Evolutionary conservation across 2,888 invertebrate species (phyloP), one percentile per base, ranked within the genome.

Genomic region (Stenolophus ochropezus): DNA sequence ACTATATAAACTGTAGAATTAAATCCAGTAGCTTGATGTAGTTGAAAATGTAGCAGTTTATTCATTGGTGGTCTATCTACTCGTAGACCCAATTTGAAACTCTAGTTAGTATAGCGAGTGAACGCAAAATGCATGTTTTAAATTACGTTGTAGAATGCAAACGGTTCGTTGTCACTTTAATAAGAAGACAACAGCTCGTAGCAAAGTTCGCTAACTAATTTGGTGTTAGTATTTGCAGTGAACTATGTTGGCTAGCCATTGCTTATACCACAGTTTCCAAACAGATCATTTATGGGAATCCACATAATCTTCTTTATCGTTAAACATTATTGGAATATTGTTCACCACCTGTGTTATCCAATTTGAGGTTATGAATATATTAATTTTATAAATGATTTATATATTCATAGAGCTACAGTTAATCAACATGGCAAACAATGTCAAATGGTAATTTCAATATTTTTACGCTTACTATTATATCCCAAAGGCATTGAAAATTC

Each of bases 251-350:
- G 58, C 11, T 58, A 58, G 58, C 23, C 58, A 58, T 58, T 58
- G 20, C 58, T 58, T 58, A 23, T 4, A 23, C 1, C n/a, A n/a
- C 21, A 58, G 58, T 58, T 23, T 58, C 58, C 53, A 23, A 58
- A 58, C 58, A 58, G 23, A 58, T 58, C 58, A 58, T 58, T 58
- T 23, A 58, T 58, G 58, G 58, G 21, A 58, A 58, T 58, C 58
- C 58, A 58, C 58, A 58, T 58, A 23, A 58, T 58, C 58, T 58
- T 23, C 58, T 58, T 23, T 23, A 58, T 23, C 58, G 53, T 58
- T 58, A 58, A 53, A 53, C 5, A 53, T 18, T 58, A 58, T 58
- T 58, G 58, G 21, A 23, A 58, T 23, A 23, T 58, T 23, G 58
- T 11, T 58, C 58, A 4, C 58, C 2, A 58, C 56, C 56, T 56